phyloP scores from a whole-genome alignment of 2,888 invertebrate species.

The Chorisops tibialis region DNA sequence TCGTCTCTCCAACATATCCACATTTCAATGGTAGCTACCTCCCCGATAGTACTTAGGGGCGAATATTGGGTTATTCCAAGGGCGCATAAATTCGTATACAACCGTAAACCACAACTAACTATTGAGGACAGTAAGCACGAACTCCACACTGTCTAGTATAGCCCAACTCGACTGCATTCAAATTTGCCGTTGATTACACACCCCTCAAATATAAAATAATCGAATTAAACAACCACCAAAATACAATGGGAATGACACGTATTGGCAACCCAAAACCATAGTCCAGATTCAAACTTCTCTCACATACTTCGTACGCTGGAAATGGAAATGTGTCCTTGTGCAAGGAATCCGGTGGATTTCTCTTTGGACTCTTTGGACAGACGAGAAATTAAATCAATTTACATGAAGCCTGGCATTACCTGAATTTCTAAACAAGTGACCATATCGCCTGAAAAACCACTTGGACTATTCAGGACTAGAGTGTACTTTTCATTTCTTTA shows the following conservation, averaged over 20 bases:
- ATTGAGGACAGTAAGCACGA: constrained; percentile 6
- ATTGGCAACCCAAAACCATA: neutral
- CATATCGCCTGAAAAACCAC: no score
- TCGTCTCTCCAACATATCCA: no score
- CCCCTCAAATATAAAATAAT: constrained; percentile 23
- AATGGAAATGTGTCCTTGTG: neutral
- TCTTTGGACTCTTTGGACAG: constrained; percentile 5
- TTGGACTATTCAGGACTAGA: no score
- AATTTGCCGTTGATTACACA: constrained; percentile 23
- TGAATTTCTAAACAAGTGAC: neutral
- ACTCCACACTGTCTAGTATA: neutral
- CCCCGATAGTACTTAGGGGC: no score
- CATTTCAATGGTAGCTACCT: no score
- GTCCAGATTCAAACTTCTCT: neutral
- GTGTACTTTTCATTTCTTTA: no score
- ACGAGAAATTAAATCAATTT: constrained; percentile 21
- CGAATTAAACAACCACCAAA: constrained; percentile 17
- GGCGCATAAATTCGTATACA: neutral
- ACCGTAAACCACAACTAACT: constrained; percentile 13
- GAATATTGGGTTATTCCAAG: no score
- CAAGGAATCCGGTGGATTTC: constrained; percentile 7
- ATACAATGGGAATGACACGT: constrained; percentile 23
- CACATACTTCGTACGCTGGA: neutral
- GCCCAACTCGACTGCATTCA: neutral
- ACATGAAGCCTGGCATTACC: constrained; percentile 6